A percentile compares a stretch with the other conserved stretches of the same genome.
phyloP scores from a whole-genome alignment of 2,113 vertebrate species.

The Pelodiscus sinensis region DNA sequence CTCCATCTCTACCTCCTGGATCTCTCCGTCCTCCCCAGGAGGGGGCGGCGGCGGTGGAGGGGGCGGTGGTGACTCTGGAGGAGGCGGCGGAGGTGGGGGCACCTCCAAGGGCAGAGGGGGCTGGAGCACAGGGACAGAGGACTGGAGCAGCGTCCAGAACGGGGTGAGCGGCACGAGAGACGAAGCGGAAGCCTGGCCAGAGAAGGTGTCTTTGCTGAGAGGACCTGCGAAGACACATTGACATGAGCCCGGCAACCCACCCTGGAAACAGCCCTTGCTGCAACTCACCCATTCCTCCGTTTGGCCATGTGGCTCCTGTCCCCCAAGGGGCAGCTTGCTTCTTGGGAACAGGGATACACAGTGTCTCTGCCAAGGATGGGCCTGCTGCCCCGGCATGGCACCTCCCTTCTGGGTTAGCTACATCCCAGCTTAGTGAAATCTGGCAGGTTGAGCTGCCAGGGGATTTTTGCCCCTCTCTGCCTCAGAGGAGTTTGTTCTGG shows the following conservation, averaged over 20 bases:
- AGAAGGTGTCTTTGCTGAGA: constrained; percentile 80
- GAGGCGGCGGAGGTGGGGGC: constrained; percentile 87
- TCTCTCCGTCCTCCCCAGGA: constrained; percentile 89
- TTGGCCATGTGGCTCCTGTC: background rate
- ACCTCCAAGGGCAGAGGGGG: constrained; percentile 89
- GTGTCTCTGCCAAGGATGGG: background rate
- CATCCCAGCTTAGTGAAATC: background rate
- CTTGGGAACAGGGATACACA: background rate
- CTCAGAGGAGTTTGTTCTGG: background rate
- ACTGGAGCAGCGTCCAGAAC: constrained; percentile 86
- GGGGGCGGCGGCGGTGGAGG: constrained; percentile 78
- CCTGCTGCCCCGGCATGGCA: background rate
- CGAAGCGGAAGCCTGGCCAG: constrained; percentile 78
- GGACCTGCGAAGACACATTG: constrained; percentile 73
- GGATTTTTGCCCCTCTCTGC: background rate
- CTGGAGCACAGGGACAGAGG: constrained; percentile 82
- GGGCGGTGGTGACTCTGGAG: constrained; percentile 78
- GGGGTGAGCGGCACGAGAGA: constrained; percentile 80
- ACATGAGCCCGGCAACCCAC: background rate
- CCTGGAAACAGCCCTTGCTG: background rate
- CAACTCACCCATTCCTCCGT: background rate
- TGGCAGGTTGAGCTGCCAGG: background rate
- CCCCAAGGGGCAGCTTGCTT: background rate
- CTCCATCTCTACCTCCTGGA: constrained; percentile 98
- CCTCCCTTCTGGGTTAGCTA: background rate